Base-by-base conservation (phyloP, 1,140 invertebrate species). In the Trachelipus rathkii region DNA sequence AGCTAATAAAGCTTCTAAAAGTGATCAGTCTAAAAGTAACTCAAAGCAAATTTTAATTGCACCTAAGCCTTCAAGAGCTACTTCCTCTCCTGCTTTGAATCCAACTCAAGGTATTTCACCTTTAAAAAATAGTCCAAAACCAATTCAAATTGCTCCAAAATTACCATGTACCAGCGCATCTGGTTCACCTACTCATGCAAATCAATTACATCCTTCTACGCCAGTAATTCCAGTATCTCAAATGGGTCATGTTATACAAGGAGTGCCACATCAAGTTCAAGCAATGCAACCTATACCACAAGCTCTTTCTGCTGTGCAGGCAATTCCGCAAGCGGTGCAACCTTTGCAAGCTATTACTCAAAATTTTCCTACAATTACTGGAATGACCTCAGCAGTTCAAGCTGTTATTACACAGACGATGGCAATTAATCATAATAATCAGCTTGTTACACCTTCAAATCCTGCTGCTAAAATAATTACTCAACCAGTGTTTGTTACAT, bases 141-240 rank as follows among this genome's bases (percentile, higher is more conserved):
- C 80, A 60, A 75, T 81, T 74, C 80, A 81, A 77, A 81, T 81
- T 53, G 80, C 80, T 44, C 80, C 80, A 19, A 81, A 81, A 69
- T 77, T 77, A 11, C 71, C 77, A 46, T 66, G 75, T n/a, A 13
- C 69, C 53, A 73, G 71, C 46, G 13, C 45, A 15, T 50, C 67
- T 70, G 23, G 76, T 76, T 60, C 71, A 46, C 73, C 77, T 73
- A 50, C 77, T 67, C 45, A 50, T 24, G 73, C 43, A 7, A 68
- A 19, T 23, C 66, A 75, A 33, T 44, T 75, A 15, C 73, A 75
- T 68, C 10, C 60, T 24, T 44, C 73, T 11, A 19, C 73, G 13
- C 73, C 66, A 33, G 67, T 75, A 13, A 33, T 81, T 33, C 46
- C 78, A 44, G 74, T 77, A 19, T 74, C 77, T 44, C 77, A 76